Percentiles rank a stretch among this genome's conserved stretches.
Evolutionary conservation across 1,140 invertebrate species (phyloP).

Genomic region (Drosophila virilis): DNA sequence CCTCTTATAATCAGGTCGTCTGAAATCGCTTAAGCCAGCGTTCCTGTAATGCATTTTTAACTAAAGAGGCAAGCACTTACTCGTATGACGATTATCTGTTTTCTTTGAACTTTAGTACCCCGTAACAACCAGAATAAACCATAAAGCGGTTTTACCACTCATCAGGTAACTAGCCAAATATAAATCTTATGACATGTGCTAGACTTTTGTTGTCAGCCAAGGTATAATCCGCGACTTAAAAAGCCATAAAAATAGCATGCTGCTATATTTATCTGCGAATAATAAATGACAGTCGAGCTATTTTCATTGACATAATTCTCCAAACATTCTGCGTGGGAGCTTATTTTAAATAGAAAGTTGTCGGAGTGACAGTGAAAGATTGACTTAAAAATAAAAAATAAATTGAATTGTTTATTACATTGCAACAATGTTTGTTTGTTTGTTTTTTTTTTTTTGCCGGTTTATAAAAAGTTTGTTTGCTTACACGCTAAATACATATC

Average conservation of each 20-base stretch:
- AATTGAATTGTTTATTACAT: conserved; percentile 69
- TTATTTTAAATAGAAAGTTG: conserved; percentile 10
- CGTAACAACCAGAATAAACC: not conserved
- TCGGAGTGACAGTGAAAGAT: conserved; percentile 12
- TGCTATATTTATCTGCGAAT: conserved; percentile 20
- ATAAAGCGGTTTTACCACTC: not conserved
- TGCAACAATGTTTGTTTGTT: conserved; percentile 44
- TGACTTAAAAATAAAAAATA: conserved; percentile 65
- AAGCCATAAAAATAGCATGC: conserved; percentile 45
- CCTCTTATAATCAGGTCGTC: too few species aligned
- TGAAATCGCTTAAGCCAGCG: too few species aligned
- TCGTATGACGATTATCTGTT: not conserved
- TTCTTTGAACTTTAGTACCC: not conserved
- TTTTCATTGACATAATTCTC: conserved; percentile 52
- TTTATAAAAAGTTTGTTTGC: conserved; percentile 51
- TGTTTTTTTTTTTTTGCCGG: too few species aligned
- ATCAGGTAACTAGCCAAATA: conserved; percentile 19
- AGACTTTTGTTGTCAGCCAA: conserved; percentile 8
- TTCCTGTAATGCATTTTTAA: too few species aligned
- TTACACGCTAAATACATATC: conserved; percentile 61
- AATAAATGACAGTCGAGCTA: conserved; percentile 4
- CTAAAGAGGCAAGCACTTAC: too few species aligned
- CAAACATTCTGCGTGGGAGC: conserved; percentile 2
- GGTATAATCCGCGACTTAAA: conserved; percentile 20
- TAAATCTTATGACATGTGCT: conserved; percentile 8